These are phyloP conservation scores for Dryomyza anilis DNA, from an alignment of 2,888 invertebrate genomes.

Conservation along the genomic window DNA sequence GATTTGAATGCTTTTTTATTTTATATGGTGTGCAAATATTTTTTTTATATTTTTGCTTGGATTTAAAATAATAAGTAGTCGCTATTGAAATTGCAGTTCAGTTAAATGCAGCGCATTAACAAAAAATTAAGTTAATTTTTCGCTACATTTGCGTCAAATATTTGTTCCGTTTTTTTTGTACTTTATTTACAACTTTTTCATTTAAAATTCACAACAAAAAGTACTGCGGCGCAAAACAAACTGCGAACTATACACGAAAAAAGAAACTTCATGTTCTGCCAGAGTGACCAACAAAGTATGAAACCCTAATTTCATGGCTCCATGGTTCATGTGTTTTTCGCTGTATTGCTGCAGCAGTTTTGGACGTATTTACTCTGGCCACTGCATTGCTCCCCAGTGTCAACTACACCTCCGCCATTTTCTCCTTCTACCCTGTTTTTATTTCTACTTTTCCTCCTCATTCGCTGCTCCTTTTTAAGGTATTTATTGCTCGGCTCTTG, in stretches of 20 bases:
- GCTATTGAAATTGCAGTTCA: no score
- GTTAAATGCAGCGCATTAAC: background rate
- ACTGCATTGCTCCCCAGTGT: background rate
- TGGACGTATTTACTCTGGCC: no score
- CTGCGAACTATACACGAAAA: background rate
- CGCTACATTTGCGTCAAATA: background rate
- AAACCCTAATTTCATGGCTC: conserved; percentile 10
- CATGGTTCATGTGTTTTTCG: no score
- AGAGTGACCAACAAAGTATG: background rate
- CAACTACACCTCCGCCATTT: background rate
- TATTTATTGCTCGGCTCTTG: background rate
- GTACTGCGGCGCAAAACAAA: background rate
- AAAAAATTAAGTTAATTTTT: background rate
- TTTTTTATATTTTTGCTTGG: no score
- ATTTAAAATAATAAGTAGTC: no score
- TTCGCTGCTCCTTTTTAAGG: background rate
- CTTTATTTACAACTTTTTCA: background rate
- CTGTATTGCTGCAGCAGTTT: no score
- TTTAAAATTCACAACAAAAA: background rate
- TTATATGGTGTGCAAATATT: no score
- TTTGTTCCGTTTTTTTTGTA: background rate
- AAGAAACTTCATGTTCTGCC: background rate
- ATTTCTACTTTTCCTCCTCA: background rate
- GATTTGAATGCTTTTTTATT: no score
- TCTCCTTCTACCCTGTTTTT: background rate